Evolutionary conservation across 2,797 vertebrate species (phyloP), one percentile per base, ranked within the genome.

Genomic region (Okamejei kenojei): DNA sequence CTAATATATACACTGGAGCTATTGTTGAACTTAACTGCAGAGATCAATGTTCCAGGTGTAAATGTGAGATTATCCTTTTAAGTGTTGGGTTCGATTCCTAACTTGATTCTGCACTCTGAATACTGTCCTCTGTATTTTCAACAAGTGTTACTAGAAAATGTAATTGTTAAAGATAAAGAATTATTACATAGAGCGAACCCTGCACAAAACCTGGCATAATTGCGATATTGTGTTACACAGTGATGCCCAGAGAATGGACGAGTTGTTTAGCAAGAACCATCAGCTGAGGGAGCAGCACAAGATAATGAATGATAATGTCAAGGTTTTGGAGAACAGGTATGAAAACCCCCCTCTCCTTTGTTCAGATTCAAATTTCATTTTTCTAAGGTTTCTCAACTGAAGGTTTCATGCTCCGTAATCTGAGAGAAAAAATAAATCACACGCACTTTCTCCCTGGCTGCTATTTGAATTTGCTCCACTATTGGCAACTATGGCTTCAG

Each of bases 251-350:
- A 96, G 98, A 94, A 97, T 99, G 93, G 99, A 99, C 94, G 98
- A 99, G 94, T 93, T 99, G 76, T 99, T 98, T 94, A 96, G 95
- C 93, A 99, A 98, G 95, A 99, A 99, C 95, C 98, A 99, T 81
- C 97, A 98, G 93, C 96, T 99, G 94, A 96, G 98, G 94, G 99
- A 99, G 93, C 98, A 99, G 92, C 98, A 99, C 94, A 96, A 97
- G 92, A 94, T 96, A 0, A 97, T 99, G 23, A 99, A 98, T 11
- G 99, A 99, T 93, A 99, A 99, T 29, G 97, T 99, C 19, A 98
- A 98, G 94, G 97, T 97, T 0, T 95, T 99, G 84, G 99, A 99
- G 94, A 99, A 99, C 96, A 98, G 98, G 98, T 99, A 94, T 93
- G 95, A 76, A n/a, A 23, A 92, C 45, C 7, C 23, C 19, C 71